Evolutionary conservation across 2,888 invertebrate species (phyloP), one percentile per base, ranked within the genome.

Genomic region (Machimus rusticus): DNA sequence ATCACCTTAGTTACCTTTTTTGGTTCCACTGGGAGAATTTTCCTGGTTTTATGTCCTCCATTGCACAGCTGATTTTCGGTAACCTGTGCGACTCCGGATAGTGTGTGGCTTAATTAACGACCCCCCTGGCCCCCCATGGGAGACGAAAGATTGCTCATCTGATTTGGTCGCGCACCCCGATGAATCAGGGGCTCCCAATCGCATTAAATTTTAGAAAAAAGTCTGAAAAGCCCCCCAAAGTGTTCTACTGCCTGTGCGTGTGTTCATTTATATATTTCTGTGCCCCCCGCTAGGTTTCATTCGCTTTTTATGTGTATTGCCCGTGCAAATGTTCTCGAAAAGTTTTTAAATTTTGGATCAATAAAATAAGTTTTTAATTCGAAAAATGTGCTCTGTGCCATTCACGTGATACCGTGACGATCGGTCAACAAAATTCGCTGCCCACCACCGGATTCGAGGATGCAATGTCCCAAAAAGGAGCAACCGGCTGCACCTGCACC

Each of bases 261-360:
- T 79, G 79, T 79, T 79, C 12, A 31, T 51, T 51, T 12, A 14
- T 9, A 76, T 76, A 31, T 51, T 51, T 39, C 19, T 19, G 12
- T 1, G 51, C 51, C 51, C 51, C 31, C 16, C 23, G 12, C 16
- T 51, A 46, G 76, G n/a, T 76, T 31, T 76, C 19, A 76, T 37
- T 76, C 14, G 37, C 31, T 34, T 79, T 79, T 9, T 55, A 43
- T 43, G 78, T 39, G 51, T 79, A 79, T 6, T 6, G 28, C 23
- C 51, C 51, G 51, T 79, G 55, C 16, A 79, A 79, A 79, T 51
- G 51, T 79, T 46, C 31, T 79, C 79, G 79, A 46, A 28, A 79
- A 79, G 51, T 46, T 46, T 79, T 34, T 79, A 51, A 66, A 78
- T 55, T 31, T 79, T 79, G 79, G 51, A 79, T 79, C 79, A 79